phyloP scores from a whole-genome alignment of 2,888 invertebrate species.

The Chaetogeoica ovagalla region DNA sequence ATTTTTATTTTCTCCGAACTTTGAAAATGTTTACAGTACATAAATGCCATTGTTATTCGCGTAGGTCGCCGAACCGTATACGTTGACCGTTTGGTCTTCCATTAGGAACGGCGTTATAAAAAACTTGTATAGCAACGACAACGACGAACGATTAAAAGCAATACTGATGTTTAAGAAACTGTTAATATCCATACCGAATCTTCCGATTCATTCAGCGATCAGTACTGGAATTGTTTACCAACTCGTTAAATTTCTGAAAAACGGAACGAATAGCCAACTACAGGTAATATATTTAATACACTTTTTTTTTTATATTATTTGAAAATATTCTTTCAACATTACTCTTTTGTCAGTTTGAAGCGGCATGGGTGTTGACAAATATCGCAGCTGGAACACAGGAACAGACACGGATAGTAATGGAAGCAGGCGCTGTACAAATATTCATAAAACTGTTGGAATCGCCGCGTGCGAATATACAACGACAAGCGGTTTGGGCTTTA shows the following conservation, averaged over 20 bases:
- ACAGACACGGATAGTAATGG: slow-evolving; percentile 94
- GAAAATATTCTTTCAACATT: not conserved
- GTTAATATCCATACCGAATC: slow-evolving; percentile 91
- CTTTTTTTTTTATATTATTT: not conserved
- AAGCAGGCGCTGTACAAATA: slow-evolving; percentile 89
- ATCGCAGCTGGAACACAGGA: slow-evolving; percentile 96
- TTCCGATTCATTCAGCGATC: slow-evolving; percentile 96
- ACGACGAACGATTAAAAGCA: slow-evolving; percentile 75
- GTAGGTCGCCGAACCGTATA: slow-evolving; percentile 15
- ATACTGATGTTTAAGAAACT: slow-evolving; percentile 88
- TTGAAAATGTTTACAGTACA: not conserved
- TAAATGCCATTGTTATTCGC: not conserved
- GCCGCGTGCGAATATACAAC: slow-evolving; percentile 87
- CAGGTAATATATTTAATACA: slow-evolving; percentile 54
- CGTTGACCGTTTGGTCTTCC: slow-evolving; percentile 20
- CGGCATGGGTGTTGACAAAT: slow-evolving; percentile 98
- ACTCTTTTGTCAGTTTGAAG: slow-evolving; percentile 78
- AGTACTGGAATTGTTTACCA: slow-evolving; percentile 90
- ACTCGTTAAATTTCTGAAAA: slow-evolving; percentile 87
- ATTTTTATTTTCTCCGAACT: not conserved
- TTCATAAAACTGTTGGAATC: slow-evolving; percentile 81
- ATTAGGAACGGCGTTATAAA: slow-evolving; percentile 83
- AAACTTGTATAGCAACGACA: slow-evolving; percentile 75
- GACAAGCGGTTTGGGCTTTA: slow-evolving; percentile 95
- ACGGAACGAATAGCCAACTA: slow-evolving; percentile 52